A percentile compares a stretch with the other conserved stretches of the same genome.
phyloP scores from a whole-genome alignment of 2,888 invertebrate species.

The Microctonus hyperodae region DNA sequence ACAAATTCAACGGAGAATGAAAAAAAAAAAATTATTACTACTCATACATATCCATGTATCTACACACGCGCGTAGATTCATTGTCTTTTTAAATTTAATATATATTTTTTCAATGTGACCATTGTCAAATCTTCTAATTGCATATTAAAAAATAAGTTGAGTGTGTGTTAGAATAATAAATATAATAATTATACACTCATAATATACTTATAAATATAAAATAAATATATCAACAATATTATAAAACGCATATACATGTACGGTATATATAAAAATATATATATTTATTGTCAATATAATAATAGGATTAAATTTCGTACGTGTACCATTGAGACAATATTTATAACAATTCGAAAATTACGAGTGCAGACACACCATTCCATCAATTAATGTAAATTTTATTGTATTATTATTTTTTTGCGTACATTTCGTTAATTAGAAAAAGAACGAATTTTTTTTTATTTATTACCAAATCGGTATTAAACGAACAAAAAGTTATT shows the following conservation, averaged over 20 bases:
- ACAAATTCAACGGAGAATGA: constrained; percentile 18
- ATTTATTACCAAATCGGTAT: neutral
- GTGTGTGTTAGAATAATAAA: constrained; percentile 18
- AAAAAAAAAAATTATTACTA: constrained; percentile 13
- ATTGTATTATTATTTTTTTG: neutral
- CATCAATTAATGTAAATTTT: constrained; percentile 8
- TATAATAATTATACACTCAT: constrained; percentile 16
- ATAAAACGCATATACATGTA: constrained; percentile 31
- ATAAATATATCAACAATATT: constrained; percentile 25
- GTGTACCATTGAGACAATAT: constrained; percentile 55
- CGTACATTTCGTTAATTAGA: neutral
- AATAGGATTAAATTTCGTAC: constrained; percentile 51
- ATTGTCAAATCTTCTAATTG: constrained; percentile 36
- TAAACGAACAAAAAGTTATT: neutral
- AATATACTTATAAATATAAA: constrained; percentile 16
- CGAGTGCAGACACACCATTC: constrained; percentile 14
- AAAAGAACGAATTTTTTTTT: neutral
- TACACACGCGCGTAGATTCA: constrained; percentile 43
- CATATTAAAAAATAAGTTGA: constrained; percentile 10
- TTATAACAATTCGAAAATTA: constrained; percentile 35
- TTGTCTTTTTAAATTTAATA: constrained; percentile 51
- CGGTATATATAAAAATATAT: constrained; percentile 27
- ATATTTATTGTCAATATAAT: constrained; percentile 46
- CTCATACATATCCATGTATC: constrained; percentile 51
- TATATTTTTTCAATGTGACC: constrained; percentile 60